phyloP scores from a whole-genome alignment of 2,888 invertebrate genomes.

The Parthenolecanium corni region DNA sequence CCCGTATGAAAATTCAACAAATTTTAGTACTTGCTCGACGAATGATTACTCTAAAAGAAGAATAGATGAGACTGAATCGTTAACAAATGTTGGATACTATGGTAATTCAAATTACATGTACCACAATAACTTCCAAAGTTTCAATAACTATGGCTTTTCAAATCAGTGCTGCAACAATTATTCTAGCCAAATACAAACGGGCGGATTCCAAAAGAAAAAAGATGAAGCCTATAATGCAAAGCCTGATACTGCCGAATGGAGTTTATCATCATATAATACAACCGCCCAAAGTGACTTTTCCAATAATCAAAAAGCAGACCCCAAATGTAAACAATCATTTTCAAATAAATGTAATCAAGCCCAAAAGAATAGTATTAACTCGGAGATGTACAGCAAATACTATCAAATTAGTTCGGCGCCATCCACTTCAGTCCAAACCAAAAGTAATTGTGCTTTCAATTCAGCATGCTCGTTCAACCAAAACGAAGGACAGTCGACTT shows the following conservation, averaged over 20 bases:
- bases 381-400: constrained; percentile 4
- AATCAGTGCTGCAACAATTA: constrained; percentile 24
- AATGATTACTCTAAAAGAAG: constrained; percentile 9
- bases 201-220: constrained; percentile 17
- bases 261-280: constrained; percentile 4
- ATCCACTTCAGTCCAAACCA: not conserved
- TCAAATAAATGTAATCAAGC: not conserved
- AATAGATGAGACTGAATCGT: constrained; percentile 11
- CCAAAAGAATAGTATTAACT: constrained; percentile 3
- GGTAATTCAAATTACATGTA: constrained; percentile 15
- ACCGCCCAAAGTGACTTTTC: not conserved
- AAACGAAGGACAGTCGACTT: not conserved
- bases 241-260: constrained; percentile 3
- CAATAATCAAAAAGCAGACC: not conserved
- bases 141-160: constrained; percentile 22
- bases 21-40: constrained; percentile 1
- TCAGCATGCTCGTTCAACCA: constrained; percentile 14
- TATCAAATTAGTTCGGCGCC: not conserved
- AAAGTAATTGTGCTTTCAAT: constrained; percentile 11
- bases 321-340: constrained; percentile 14
- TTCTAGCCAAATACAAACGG: constrained; percentile 13
- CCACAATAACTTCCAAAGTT: constrained; percentile 17
- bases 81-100: constrained; percentile 18
- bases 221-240: constrained; percentile 7
- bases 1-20: constrained; percentile 11